Evolutionary conservation across 2,888 invertebrate genomes (phyloP), one percentile per base, ranked within the genome.

Genomic region (Alsophila aescularia): DNA sequence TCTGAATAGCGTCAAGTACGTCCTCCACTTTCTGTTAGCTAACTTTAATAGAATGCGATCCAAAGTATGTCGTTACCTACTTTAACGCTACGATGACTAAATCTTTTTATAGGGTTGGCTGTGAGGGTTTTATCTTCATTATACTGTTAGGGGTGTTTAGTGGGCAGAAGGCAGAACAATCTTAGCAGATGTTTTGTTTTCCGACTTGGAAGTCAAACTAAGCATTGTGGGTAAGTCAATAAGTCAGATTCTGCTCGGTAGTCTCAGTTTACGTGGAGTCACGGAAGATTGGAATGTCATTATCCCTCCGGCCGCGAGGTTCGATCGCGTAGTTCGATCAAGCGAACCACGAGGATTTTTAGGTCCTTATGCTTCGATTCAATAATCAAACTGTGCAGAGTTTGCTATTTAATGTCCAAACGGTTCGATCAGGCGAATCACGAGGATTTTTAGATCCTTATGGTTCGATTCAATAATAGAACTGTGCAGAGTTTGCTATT

Each of bases 1-100:
- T 78, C 66, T 83, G 77, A 83, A 81, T 78, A 71, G 73, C 73
- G 59, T 79, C 73, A 73, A 83, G 79, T 69, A 62, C 69, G 63
- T 66, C 65, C 75, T 72, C 67, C 64, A 73, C 69, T 76, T 73
- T 75, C 72, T 72, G 69, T 69, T 70, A 64, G 64, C 62, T 67
- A 71, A 73, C 62, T 75, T 79, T 72, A 73, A 74, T 68, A 73
- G 69, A 69, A 70, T 64, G 60, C 65, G 70, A 73, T 62, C 59
- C 53, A 27, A 60, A 60, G 53, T 55, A 60, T 57, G 54, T 52
- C 47, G 55, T 61, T 53, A 52, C 43, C 47, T 52, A 56, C 24
- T 60, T 45, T 55, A 52, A 44, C 39, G 42, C 31, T 34, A 37
- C 21, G 45, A 52, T 49, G 47, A 44, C 52, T 34, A 42, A 52